These are phyloP conservation scores for Tenthredo scrophulariae DNA, from an alignment of 2,888 invertebrate genomes.

Conservation along the genomic window DNA sequence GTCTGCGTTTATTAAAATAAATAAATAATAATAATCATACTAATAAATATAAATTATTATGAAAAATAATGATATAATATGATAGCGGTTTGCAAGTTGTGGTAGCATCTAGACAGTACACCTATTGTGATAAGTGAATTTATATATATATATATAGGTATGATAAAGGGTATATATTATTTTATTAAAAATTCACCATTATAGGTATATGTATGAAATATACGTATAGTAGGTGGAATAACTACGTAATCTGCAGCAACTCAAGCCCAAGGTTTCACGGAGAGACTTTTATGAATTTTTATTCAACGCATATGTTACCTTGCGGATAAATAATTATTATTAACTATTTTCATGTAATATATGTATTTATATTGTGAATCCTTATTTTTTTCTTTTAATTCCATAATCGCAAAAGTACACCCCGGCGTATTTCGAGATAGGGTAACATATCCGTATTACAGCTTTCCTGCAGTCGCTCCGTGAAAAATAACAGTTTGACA, in stretches of 20 bases:
- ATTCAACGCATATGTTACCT: not conserved
- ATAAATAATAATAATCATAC: not conserved
- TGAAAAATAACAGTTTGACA: slow-evolving; percentile 39
- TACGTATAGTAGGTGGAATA: slow-evolving; percentile 2
- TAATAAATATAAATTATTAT: not conserved
- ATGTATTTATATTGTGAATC: not conserved
- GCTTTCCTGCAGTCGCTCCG: slow-evolving; percentile 8
- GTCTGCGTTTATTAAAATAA: not conserved
- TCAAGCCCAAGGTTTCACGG: slow-evolving; percentile 47
- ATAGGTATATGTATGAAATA: slow-evolving; percentile 7
- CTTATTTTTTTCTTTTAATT: not conserved
- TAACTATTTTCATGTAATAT: not conserved
- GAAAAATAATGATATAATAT: not conserved
- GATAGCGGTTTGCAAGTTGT: slow-evolving; percentile 11
- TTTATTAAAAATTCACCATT: not conserved
- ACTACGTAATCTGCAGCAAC: slow-evolving; percentile 52
- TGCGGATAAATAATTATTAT: not conserved
- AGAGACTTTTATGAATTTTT: not conserved
- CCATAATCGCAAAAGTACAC: not conserved
- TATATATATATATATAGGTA: not conserved
- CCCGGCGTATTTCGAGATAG: not conserved
- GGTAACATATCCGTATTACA: not conserved
- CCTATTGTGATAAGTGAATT: slow-evolving; percentile 8
- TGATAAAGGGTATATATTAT: not conserved
- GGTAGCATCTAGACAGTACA: not conserved